Percentiles rank a stretch among this genome's conserved stretches.
These are phyloP conservation scores for Oenanthe oenanthe DNA, from an alignment of 2,113 vertebrate genomes.

Conservation along the genomic window DNA sequence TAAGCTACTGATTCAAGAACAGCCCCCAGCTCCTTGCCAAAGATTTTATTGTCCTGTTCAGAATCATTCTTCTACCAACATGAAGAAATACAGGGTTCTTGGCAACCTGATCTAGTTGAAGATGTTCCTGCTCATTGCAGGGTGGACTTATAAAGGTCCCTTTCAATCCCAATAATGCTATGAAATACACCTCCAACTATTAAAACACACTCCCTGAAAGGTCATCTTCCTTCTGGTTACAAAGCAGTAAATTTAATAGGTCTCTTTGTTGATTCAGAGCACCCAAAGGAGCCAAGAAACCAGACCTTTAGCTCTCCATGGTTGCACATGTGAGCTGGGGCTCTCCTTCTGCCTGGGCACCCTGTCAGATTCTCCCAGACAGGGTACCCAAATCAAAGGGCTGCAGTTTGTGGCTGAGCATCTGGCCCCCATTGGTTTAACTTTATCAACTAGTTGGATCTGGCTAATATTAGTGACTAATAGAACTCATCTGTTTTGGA, in stretches of 20 bases:
- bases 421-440: background rate
- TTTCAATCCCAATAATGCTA: background rate
- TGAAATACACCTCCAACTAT: background rate
- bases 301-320: background rate
- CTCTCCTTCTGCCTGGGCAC: accelerated
- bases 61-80: background rate
- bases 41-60: background rate
- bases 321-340: background rate
- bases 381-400: background rate
- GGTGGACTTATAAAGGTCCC: background rate
- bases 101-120: background rate
- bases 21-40: background rate
- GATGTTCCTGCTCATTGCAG: background rate
- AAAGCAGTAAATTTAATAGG: background rate
- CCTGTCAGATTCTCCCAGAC: background rate
- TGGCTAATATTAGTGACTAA: constrained; percentile 55
- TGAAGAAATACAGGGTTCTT: background rate
- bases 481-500: constrained; percentile 46
- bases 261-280: background rate
- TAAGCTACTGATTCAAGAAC: background rate
- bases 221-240: background rate
- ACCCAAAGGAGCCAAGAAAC: background rate
- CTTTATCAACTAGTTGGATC: constrained; percentile 23
- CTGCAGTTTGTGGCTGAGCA: background rate
- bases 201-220: background rate